phyloP scores from a whole-genome alignment of 1,140 invertebrate species.

The Eumaeus atala region DNA sequence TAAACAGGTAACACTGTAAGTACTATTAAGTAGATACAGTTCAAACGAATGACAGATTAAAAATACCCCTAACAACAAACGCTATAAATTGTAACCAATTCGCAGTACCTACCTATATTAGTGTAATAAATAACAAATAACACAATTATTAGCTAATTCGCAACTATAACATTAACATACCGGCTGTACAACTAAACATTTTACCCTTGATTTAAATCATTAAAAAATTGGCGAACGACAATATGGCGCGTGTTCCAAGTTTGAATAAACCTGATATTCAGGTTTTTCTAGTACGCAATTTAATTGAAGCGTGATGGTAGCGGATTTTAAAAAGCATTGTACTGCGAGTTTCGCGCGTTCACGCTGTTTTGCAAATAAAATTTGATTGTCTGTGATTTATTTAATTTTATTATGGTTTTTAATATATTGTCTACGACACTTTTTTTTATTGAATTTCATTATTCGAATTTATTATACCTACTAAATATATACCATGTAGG shows the following conservation, averaged over 20 bases:
- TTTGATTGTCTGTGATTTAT: not conserved
- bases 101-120: not conserved
- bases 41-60: too few relatives aligned
- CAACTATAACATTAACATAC: constrained; percentile 40
- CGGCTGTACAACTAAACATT: constrained; percentile 42
- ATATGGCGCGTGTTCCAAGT: constrained; percentile 51
- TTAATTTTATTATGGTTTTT: too few relatives aligned
- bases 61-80: not conserved
- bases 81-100: constrained; percentile 23
- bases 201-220: constrained; percentile 25
- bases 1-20: too few relatives aligned
- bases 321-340: constrained; percentile 2
- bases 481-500: too few relatives aligned
- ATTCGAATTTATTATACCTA: not conserved
- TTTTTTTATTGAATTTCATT: not conserved
- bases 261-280: constrained; percentile 44
- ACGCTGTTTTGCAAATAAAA: constrained; percentile 17
- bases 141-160: constrained; percentile 62
- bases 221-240: constrained; percentile 50
- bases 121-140: constrained; percentile 35
- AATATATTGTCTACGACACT: too few relatives aligned
- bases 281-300: constrained; percentile 35
- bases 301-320: constrained; percentile 3
- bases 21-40: too few relatives aligned
- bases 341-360: not conserved